Base-by-base conservation (phyloP, 2,888 invertebrate species). In the Sminthurides aquaticus region DNA sequence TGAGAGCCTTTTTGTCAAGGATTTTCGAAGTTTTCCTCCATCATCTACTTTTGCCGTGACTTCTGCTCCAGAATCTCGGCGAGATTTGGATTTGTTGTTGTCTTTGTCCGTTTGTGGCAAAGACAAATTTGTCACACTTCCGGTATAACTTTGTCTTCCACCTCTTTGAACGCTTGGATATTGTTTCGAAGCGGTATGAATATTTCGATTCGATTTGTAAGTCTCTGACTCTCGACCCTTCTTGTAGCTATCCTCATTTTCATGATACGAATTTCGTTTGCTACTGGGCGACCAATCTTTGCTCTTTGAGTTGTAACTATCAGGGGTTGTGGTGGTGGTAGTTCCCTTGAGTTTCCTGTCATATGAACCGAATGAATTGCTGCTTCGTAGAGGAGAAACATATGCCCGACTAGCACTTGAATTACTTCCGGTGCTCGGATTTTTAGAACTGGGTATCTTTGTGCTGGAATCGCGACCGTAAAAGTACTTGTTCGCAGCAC, bases 1-100 rank as follows among this genome's bases (percentile, higher is more conserved):
- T n/a, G 67, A 67, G 18, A 67, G 57, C 28, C 67, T 60, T 56
- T 67, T 65, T 43, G 65, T 62, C 54, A 67, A 49, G 2, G 67
- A 67, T 29, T 62, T 55, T 24, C 62, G 49, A 3, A 28, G 20
- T 20, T 52, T 52, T 8, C 52, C 22, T 15, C 52, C 22, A 15
- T 52, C 52, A 5, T 52, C 52, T 5, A 20, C 34, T 54, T 65
- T 67, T 18, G 54, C 29, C 25, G 20, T 25, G 5, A 24, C 43
- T 3, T 64, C 64, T 48, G 24, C n/a, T 24, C 54, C 52, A 22
- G 64, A 64, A 22, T 20, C 49, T 27, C 64, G 58, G 43, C 29
- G n/a, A 43, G 5, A n/a, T 48, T 43, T 29, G 54, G 11, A 49
- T 34, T 24, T 29, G 59, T 49, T 24, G 52, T 26, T 20, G 20